Evolutionary conservation across 2,113 vertebrate genomes (phyloP).

Genomic region (Falcunculus frontatus): DNA sequence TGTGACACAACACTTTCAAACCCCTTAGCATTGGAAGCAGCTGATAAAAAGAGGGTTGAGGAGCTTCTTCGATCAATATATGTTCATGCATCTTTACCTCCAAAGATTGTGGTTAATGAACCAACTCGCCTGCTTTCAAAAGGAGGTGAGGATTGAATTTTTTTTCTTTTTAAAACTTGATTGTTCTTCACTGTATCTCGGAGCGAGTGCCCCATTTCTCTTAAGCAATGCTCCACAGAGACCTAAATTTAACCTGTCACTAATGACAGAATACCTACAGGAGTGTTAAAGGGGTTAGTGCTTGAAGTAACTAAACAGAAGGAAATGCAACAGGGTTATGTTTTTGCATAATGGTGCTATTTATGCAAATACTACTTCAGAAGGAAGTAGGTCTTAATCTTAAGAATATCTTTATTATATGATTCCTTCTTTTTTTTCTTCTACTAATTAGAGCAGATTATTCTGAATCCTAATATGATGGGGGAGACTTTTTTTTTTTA

Average conservation of each 20-base stretch:
- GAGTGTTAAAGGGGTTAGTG: neutral
- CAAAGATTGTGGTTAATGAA: slow-evolving; percentile 5
- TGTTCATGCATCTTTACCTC: slow-evolving; percentile 60
- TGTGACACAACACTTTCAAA: slow-evolving; percentile 77
- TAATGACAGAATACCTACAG: neutral
- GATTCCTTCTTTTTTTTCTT: neutral
- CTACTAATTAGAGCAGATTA: neutral
- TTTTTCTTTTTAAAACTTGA: neutral
- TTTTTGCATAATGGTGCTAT: neutral
- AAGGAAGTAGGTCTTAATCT: neutral
- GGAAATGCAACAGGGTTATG: neutral
- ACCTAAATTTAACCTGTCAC: neutral
- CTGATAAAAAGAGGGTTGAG: slow-evolving; percentile 75
- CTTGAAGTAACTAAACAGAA: neutral
- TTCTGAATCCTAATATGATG: neutral
- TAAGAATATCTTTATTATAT: neutral
- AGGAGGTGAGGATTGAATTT: slow-evolving; percentile 67
- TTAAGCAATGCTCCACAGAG: neutral
- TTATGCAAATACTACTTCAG: neutral
- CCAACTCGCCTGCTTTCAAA: slow-evolving; percentile 68
- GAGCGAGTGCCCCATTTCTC: neutral
- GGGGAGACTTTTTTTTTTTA: neutral
- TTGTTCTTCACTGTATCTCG: neutral
- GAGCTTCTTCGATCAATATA: slow-evolving; percentile 74
- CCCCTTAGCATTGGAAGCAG: slow-evolving; percentile 73